Conservation (phyloP, 2,797 vertebrate species). For the Molossus alvarezi region DNA sequence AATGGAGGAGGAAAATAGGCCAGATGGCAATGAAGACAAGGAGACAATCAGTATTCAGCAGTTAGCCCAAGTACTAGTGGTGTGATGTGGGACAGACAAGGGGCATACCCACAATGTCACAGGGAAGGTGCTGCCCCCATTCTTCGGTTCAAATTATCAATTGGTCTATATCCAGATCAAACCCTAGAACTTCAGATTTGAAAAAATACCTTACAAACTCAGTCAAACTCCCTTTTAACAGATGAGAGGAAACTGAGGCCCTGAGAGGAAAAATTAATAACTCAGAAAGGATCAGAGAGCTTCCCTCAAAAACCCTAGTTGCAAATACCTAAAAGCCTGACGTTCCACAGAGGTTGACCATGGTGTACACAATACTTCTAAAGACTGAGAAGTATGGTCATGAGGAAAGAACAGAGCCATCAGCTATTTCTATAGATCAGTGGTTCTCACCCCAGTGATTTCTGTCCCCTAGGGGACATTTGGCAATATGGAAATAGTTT, state of each 20-base stretch:
- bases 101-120: neutral
- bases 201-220: slow-evolving; percentile 13
- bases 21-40: slow-evolving; percentile 20
- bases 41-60: neutral
- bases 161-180: neutral
- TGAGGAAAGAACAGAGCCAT: neutral
- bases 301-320: neutral
- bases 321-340: slow-evolving; percentile 30
- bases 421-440: neutral
- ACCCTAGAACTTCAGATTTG: neutral
- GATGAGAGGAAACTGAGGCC: neutral
- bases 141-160: neutral
- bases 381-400: neutral
- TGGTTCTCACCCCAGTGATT: neutral
- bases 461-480: neutral
- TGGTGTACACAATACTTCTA: neutral
- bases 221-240: neutral
- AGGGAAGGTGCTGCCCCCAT: neutral
- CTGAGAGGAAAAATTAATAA: neutral
- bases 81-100: neutral
- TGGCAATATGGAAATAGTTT: neutral
- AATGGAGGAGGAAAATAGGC: neutral
- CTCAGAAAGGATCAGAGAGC: neutral
- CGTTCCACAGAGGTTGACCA: neutral
- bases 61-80: neutral